Percentiles rank a stretch among this genome's conserved stretches.
phyloP scores from a whole-genome alignment of 2,113 vertebrate genomes.

The Rattus norvegicus region DNA sequence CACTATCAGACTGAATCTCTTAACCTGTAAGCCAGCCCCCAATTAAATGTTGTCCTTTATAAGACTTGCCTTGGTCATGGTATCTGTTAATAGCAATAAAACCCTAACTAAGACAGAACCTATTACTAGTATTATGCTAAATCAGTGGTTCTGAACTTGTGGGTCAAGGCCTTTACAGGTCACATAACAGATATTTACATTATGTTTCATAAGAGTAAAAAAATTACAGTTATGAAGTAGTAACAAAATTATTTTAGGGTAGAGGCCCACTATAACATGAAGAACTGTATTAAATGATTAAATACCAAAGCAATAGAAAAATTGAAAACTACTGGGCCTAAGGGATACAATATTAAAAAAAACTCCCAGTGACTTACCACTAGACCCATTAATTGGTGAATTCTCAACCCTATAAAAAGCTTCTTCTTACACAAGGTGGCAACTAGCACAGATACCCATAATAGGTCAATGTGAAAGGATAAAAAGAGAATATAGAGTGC shows the following conservation, averaged over 20 bases:
- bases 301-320: background rate
- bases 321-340: accelerated
- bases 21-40: too few species aligned
- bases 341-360: background rate
- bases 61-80: too few species aligned
- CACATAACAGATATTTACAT: background rate
- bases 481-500: background rate
- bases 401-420: background rate
- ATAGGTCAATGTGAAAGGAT: too few species aligned
- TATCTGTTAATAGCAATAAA: too few species aligned
- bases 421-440: background rate
- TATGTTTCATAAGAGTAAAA: background rate
- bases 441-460: background rate
- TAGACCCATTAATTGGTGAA: background rate
- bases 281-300: background rate
- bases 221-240: background rate
- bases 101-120: background rate
- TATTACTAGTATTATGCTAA: too few species aligned
- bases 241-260: background rate
- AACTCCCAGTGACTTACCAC: background rate
- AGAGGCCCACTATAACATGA: background rate
- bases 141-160: background rate
- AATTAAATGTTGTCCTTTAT: too few species aligned
- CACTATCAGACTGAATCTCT: too few species aligned
- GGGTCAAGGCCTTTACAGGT: background rate